These are phyloP conservation scores for Benthochromis sp. DNA, from an alignment of 2,113 vertebrate species.

Conservation along the genomic window DNA sequence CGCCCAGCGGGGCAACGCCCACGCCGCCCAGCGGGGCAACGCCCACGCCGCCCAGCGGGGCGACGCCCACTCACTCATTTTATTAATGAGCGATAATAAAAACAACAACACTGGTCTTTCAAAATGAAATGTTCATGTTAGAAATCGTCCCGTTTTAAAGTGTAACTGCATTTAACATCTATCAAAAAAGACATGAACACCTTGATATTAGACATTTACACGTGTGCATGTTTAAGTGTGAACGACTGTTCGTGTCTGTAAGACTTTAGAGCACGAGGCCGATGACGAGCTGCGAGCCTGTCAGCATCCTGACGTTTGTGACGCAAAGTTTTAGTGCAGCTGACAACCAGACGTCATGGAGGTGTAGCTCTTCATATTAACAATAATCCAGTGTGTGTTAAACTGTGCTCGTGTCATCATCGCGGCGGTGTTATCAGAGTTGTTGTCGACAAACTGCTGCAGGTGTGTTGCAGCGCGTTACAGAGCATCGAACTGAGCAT, in stretches of 20 bases:
- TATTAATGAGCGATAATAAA: neutral
- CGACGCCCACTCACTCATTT: neutral
- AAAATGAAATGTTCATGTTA: neutral
- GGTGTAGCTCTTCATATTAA: neutral
- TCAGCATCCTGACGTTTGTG: rapidly evolving
- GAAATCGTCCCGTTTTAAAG: neutral
- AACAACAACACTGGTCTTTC: neutral
- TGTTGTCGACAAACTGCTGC: neutral
- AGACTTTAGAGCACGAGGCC: rapidly evolving
- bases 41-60: rapidly evolving
- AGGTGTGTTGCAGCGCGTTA: neutral
- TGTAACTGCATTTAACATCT: neutral
- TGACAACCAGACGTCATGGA: rapidly evolving
- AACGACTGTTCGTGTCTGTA: rapidly evolving
- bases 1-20: no score
- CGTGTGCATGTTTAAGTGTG: neutral
- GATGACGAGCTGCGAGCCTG: rapidly evolving
- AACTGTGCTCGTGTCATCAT: neutral
- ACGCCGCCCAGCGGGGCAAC: rapidly evolving
- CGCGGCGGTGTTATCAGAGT: neutral
- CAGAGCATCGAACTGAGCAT: neutral
- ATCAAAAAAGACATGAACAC: neutral
- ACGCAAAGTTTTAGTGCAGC: rapidly evolving
- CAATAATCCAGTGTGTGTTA: neutral
- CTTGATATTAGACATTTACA: rapidly evolving